phyloP scores from a whole-genome alignment of 2,888 invertebrate genomes.

The Orthosia cruda region DNA sequence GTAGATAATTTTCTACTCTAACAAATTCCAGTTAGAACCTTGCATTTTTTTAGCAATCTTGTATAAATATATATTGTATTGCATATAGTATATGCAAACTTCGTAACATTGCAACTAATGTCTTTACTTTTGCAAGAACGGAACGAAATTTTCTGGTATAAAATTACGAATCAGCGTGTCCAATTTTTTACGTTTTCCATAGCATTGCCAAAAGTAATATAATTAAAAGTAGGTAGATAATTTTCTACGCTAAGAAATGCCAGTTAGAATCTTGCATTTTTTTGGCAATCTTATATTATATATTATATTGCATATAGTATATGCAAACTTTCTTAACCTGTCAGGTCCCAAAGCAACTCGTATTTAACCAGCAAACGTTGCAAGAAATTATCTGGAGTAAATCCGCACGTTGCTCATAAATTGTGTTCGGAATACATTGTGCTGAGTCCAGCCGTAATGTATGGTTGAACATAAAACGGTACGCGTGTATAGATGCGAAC shows the following conservation, averaged over 20 bases:
- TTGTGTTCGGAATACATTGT: constrained; percentile 22
- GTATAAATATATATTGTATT: neutral
- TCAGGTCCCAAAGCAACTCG: neutral
- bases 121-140: neutral
- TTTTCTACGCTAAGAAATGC: constrained; percentile 4
- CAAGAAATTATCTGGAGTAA: constrained; percentile 33
- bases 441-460: constrained; percentile 25
- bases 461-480: constrained; percentile 25
- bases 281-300: neutral
- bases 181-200: constrained; percentile 5
- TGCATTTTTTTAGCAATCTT: neutral
- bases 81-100: neutral
- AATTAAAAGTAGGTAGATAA: constrained; percentile 1
- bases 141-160: neutral
- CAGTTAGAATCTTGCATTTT: neutral
- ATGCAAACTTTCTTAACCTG: neutral
- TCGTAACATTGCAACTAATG: neutral
- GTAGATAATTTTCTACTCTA: constrained; percentile 1
- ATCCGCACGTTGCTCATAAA: constrained; percentile 31
- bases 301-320: too few species aligned
- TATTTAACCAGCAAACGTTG: constrained; percentile 34
- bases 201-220: constrained; percentile 26
- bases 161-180: constrained; percentile 1
- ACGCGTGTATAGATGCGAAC: neutral
- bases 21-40: neutral